Evolutionary conservation across 35 echinoderm and acorn worm species (phyloP), one percentile per base, ranked within the genome.

Genomic region (Stichopus chloronotus): DNA sequence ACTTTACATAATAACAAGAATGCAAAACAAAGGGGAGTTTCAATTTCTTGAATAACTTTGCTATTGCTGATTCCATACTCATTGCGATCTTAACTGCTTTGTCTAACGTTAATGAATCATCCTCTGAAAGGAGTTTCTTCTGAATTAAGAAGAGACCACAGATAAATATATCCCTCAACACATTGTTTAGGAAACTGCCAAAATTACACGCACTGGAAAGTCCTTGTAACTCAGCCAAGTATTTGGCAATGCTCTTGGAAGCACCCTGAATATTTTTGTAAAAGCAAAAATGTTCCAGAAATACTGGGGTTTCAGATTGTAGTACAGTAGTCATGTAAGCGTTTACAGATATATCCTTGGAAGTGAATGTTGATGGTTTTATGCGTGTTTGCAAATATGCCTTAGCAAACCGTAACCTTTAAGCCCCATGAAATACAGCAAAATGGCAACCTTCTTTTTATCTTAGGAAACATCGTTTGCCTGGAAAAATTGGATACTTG

Each of bases 31-130:
- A n/a, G n/a, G 10, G 30, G 30, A 43, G 30, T 43, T 43, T 43
- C 30, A 53, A 43, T 43, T 43, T 43, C 30, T 43, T 0, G 0
- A 43, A 43, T 43, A 43, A 3, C 30, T 43, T 43, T 43, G 30
- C 30, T 43, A 43, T 43, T 43, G 30, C 74, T 20, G 53, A 58
- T 25, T 81, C 74, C 90, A 92, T 82, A 58, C 90, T 79, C 65
- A 90, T 52, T 17, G 90, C 72, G 14, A 56, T 60, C 55, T 81
- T 81, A 6, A 92, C 76, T 14, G 90, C 90, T n/a, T 92, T 92
- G 10, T 21, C 8, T 53, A 92, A 30, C 7, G 74, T 78, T 20
- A 91, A 9, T 57, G 72, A 55, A 78, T 74, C 72, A 24, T 91
- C 72, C 23, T 91, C 89, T 53, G 90, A 82, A 13, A 92, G 52